These are phyloP conservation scores for Drosophila neotestacea DNA, from an alignment of 2,888 invertebrate species.

Conservation along the genomic window DNA sequence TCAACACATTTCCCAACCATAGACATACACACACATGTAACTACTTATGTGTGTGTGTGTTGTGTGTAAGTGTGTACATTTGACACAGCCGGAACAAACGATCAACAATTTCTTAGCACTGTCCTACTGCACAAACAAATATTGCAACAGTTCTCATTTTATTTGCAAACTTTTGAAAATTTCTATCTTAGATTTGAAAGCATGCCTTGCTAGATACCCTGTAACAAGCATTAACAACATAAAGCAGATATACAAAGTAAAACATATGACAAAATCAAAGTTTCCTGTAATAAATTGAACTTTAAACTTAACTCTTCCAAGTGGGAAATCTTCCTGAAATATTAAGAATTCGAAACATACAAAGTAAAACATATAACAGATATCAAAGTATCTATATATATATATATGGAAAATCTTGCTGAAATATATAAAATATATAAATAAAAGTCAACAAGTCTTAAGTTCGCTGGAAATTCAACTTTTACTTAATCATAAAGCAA, in stretches of 20 bases:
- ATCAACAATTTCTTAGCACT: conserved; percentile 28
- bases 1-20: conserved; percentile 15
- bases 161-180: conserved; percentile 13
- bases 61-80: neutral
- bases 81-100: conserved; percentile 14
- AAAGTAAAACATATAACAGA: no score
- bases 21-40: neutral
- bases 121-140: conserved; percentile 25
- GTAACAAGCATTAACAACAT: neutral
- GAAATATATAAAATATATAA: no score
- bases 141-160: conserved; percentile 16
- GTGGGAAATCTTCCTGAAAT: no score
- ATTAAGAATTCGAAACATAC: no score
- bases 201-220: neutral
- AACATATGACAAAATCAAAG: no score
- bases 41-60: conserved; percentile 1
- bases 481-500: no score
- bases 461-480: no score
- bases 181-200: neutral
- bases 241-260: neutral
- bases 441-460: no score
- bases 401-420: no score
- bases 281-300: no score
- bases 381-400: no score
- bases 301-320: no score